phyloP scores from a whole-genome alignment of 2,113 vertebrate species.

The Hemibagrus wyckioides region DNA sequence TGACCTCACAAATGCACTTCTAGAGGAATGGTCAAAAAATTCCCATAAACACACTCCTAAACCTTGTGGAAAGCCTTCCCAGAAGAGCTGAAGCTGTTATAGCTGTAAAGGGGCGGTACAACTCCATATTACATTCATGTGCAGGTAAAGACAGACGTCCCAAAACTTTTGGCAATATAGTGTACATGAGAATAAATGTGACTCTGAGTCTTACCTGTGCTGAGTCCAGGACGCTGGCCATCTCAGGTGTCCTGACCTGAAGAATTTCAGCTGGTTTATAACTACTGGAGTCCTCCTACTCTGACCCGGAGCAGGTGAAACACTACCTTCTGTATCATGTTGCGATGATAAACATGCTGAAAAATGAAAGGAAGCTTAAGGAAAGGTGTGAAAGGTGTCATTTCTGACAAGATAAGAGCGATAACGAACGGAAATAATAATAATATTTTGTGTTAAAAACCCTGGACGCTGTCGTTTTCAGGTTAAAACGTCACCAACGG shows the following conservation, averaged over 20 bases:
- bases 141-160: too few relatives aligned
- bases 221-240: not conserved
- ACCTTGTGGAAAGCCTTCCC: too few relatives aligned
- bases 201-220: not conserved
- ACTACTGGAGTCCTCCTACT: not conserved
- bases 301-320: not conserved
- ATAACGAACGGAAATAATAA: not conserved
- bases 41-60: too few relatives aligned
- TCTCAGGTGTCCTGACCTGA: conserved; percentile 22
- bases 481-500: not conserved
- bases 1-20: too few relatives aligned
- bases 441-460: not conserved
- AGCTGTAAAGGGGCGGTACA: too few relatives aligned
- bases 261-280: not conserved
- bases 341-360: not conserved
- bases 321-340: not conserved
- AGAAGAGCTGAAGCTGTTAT: too few relatives aligned
- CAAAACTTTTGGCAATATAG: too few relatives aligned
- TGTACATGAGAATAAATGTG: not conserved
- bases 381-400: not conserved
- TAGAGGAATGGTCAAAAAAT: too few relatives aligned
- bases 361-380: not conserved
- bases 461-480: not conserved
- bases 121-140: too few relatives aligned
- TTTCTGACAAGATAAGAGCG: not conserved